Percentiles rank a stretch among this genome's conserved stretches.
Conservation (phyloP, 2,113 vertebrate species). For the Oenanthe oenanthe region DNA sequence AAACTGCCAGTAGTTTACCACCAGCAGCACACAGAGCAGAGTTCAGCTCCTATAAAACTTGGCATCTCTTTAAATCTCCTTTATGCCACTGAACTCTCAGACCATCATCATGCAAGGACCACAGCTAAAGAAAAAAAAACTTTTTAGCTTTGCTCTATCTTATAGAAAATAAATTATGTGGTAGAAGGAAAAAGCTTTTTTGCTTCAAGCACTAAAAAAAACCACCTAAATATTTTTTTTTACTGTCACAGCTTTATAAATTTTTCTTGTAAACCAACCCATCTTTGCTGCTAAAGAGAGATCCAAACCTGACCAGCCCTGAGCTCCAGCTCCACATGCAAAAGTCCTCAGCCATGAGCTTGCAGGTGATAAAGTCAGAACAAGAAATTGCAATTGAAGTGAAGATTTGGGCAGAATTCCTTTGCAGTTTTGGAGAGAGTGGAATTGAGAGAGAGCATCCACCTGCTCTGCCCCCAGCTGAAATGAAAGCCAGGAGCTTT, state of each 20-base stretch:
- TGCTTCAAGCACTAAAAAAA: background rate
- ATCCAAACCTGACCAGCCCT: background rate
- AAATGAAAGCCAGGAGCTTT: background rate
- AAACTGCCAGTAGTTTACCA: background rate
- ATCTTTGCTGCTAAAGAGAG: background rate
- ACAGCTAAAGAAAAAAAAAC: background rate
- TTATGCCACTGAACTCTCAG: background rate
- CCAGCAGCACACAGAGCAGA: background rate
- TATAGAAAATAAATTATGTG: background rate
- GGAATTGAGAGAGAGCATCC: rapidly evolving
- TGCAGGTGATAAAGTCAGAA: rapidly evolving
- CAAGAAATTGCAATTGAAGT: rapidly evolving
- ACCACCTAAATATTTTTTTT: background rate
- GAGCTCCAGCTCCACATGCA: background rate
- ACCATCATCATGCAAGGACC: background rate
- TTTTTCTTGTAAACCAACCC: background rate
- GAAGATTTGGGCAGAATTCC: background rate
- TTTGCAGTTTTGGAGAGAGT: background rate
- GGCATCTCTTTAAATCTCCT: background rate
- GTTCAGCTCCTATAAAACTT: background rate
- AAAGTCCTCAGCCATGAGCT: rapidly evolving
- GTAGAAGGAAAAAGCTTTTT: background rate
- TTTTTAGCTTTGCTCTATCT: background rate
- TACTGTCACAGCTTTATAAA: background rate
- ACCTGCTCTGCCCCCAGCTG: rapidly evolving